Percentiles rank a stretch among this genome's conserved stretches.
phyloP scores from a whole-genome alignment of 1,140 invertebrate genomes.

The Bombus impatiens region DNA sequence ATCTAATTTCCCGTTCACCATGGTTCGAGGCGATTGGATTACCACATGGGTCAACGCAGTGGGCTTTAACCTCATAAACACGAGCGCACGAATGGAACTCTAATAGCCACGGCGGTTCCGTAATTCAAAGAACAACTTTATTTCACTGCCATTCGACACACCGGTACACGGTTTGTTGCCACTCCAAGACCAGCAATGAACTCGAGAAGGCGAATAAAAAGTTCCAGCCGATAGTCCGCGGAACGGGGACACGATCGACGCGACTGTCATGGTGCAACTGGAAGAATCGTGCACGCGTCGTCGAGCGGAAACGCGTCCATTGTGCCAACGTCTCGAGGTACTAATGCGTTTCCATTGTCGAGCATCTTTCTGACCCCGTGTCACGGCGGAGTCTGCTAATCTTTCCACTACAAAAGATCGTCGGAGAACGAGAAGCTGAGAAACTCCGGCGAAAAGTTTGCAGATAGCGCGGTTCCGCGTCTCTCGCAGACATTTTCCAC shows the following conservation, averaged over 20 bases:
- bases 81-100: background rate
- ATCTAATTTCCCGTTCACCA: constrained; percentile 21
- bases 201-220: too few species aligned
- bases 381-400: constrained; percentile 6
- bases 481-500: background rate
- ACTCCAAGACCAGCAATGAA: too few species aligned
- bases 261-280: background rate
- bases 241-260: background rate
- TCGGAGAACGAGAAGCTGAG: background rate
- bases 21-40: constrained; percentile 15
- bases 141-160: background rate
- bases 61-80: constrained; percentile 14
- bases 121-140: constrained; percentile 3
- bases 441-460: constrained; percentile 27
- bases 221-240: too few species aligned
- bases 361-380: constrained; percentile 17
- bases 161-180: background rate
- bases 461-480: background rate
- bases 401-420: constrained; percentile 45
- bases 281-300: constrained; percentile 19
- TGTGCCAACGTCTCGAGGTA: background rate
- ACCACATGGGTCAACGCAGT: constrained; percentile 14
- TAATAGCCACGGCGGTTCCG: background rate
- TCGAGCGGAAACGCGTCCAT: constrained; percentile 32
- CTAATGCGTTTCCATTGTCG: constrained; percentile 40